Conservation (phyloP, 2,113 vertebrate genomes). For the Oryzias javanicus region DNA sequence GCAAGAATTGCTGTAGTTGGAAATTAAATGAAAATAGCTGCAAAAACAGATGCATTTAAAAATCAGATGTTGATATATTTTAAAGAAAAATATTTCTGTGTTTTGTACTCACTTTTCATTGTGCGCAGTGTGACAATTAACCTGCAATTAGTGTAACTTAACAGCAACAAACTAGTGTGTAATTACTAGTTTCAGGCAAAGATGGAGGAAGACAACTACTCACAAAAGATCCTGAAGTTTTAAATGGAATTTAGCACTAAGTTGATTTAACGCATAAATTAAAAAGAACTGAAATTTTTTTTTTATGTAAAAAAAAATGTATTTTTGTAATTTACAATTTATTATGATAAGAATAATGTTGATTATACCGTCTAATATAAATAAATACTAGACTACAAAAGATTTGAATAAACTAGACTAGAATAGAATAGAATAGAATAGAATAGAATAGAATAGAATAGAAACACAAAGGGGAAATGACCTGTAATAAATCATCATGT, state of each 20-base stretch:
- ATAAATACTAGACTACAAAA: too few species aligned
- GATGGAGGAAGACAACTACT: slow-evolving; percentile 17
- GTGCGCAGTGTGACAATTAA: slow-evolving; percentile 57
- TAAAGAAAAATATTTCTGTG: slow-evolving; percentile 39
- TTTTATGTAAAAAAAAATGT: neutral
- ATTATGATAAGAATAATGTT: neutral
- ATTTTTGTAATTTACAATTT: neutral
- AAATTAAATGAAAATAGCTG: neutral
- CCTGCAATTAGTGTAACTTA: slow-evolving; percentile 68
- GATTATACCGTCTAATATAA: too few species aligned
- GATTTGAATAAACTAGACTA: too few species aligned
- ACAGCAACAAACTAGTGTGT: slow-evolving; percentile 65
- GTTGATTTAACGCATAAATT: too few species aligned
- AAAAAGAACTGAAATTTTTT: neutral
- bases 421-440: too few species aligned
- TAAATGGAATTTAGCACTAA: too few species aligned
- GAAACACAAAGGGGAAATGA: too few species aligned
- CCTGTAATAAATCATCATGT: too few species aligned
- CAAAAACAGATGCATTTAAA: neutral
- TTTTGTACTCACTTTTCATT: slow-evolving; percentile 28
- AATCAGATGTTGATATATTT: neutral
- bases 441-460: too few species aligned
- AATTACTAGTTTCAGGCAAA: slow-evolving; percentile 56
- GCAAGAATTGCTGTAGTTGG: slow-evolving; percentile 5
- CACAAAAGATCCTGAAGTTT: slow-evolving; percentile 7